Percentiles rank a stretch among this genome's conserved stretches.
These are phyloP conservation scores for Hippasteria phrygiana DNA, from an alignment of 53 echinoderm and acorn worm species.

Conservation along the genomic window DNA sequence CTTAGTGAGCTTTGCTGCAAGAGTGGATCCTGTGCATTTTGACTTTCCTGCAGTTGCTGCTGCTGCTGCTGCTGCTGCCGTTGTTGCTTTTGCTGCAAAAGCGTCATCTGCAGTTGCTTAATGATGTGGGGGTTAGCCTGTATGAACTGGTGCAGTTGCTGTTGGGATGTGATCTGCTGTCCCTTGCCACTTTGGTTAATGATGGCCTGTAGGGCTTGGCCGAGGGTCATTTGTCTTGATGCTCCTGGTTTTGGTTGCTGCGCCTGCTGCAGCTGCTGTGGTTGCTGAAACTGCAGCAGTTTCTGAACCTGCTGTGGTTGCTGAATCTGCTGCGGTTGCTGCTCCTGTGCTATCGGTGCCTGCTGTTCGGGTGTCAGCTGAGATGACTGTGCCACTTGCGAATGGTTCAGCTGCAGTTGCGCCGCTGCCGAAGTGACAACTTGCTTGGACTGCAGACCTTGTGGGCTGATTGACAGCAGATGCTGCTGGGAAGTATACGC, in stretches of 20 bases:
- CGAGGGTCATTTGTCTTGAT: slow-evolving; percentile 36
- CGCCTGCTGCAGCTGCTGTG: slow-evolving; percentile 29
- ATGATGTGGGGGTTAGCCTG: slow-evolving; percentile 48
- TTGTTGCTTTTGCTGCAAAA: slow-evolving; percentile 39
- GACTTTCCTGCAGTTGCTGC: slow-evolving; percentile 26
- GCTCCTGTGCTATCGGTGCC: slow-evolving; percentile 27
- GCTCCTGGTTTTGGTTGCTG: slow-evolving; percentile 37
- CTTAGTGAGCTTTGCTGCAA: background rate
- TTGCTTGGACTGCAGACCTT: slow-evolving; percentile 37
- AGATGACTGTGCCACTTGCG: slow-evolving; percentile 46
- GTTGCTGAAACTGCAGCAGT: slow-evolving; percentile 49
- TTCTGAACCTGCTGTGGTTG: background rate
- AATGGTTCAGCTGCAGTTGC: slow-evolving; percentile 17
- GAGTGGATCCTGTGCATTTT: background rate
- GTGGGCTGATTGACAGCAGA: background rate
- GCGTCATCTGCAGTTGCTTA: slow-evolving; percentile 26
- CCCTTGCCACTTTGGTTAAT: slow-evolving; percentile 56
- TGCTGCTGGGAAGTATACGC: slow-evolving; percentile 45
- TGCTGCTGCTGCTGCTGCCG: slow-evolving; percentile 42
- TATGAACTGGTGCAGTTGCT: slow-evolving; percentile 60
- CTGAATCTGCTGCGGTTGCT: slow-evolving; percentile 21
- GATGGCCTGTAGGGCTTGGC: slow-evolving; percentile 49
- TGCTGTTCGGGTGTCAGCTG: slow-evolving; percentile 15
- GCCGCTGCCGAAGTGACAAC: background rate
- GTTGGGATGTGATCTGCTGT: slow-evolving; percentile 46